Conservation (phyloP, 1,140 invertebrate genomes). For the Drosophila obscura region DNA sequence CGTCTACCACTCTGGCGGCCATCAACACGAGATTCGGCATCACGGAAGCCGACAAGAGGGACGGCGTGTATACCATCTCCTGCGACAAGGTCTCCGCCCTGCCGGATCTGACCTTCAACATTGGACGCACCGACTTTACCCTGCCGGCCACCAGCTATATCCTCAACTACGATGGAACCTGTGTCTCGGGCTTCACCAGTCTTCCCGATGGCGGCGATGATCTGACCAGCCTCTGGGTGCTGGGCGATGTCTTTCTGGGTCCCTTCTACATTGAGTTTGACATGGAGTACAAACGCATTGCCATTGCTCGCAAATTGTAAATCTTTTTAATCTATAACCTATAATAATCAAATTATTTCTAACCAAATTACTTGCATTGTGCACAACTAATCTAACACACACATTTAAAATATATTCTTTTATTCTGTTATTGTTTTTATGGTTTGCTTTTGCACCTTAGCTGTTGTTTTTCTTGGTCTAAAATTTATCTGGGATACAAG, state of each 20-base stretch:
- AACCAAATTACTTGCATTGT: background rate
- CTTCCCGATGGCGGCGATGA: slow-evolving; percentile 86
- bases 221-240: slow-evolving; percentile 34
- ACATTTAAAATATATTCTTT: too few species aligned
- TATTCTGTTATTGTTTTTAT: too few species aligned
- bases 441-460: too few species aligned
- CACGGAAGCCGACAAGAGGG: slow-evolving; percentile 86
- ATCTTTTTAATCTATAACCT: too few species aligned
- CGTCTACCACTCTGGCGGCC: slow-evolving; percentile 88
- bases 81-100: slow-evolving; percentile 34
- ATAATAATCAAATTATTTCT: too few species aligned
- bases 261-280: slow-evolving; percentile 50
- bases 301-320: slow-evolving; percentile 42
- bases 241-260: slow-evolving; percentile 52
- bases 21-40: slow-evolving; percentile 90
- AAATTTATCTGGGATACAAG: too few species aligned
- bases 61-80: slow-evolving; percentile 87
- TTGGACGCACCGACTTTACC: slow-evolving; percentile 57
- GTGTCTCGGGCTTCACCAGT: slow-evolving; percentile 58
- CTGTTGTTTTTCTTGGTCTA: too few species aligned
- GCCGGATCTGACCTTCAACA: slow-evolving; percentile 51
- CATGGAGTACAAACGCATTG: slow-evolving; percentile 44
- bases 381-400: too few species aligned
- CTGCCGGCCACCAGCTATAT: slow-evolving; percentile 50
- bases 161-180: slow-evolving; percentile 82